These are phyloP conservation scores for Scaptomyza caliginosa DNA, from an alignment of 2,888 invertebrate species.

Conservation along the genomic window DNA sequence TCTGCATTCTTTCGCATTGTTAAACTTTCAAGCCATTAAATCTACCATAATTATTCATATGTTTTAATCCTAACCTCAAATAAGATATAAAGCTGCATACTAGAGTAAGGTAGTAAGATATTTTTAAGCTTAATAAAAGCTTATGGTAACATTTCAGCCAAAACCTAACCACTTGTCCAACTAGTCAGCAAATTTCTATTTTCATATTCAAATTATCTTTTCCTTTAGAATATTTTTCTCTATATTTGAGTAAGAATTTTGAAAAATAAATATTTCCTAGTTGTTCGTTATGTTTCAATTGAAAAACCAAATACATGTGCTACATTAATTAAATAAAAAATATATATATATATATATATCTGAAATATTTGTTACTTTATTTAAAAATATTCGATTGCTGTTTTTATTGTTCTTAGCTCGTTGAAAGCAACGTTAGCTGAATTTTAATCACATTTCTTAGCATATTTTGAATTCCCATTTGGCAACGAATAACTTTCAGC, in stretches of 20 bases:
- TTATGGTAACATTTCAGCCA: no score
- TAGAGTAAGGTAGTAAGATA: no score
- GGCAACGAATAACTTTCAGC: slow-evolving; percentile 42
- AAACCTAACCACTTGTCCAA: no score
- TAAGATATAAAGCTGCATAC: no score
- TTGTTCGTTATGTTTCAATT: not conserved
- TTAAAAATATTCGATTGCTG: not conserved
- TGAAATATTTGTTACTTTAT: not conserved
- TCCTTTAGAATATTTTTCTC: no score
- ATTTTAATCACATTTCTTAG: slow-evolving; percentile 59
- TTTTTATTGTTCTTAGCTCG: not conserved
- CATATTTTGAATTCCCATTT: slow-evolving; percentile 59
- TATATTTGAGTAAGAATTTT: not conserved
- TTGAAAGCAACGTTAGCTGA: slow-evolving; percentile 6
- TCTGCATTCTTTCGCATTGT: slow-evolving; percentile 8
- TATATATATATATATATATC: no score
- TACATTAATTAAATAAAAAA: not conserved
- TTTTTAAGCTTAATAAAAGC: no score
- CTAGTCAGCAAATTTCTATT: no score
- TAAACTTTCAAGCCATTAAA: slow-evolving; percentile 1
- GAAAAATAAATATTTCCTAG: not conserved
- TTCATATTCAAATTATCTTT: no score
- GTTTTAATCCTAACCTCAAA: not conserved
- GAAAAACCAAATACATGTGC: not conserved
- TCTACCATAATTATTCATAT: not conserved